A percentile compares a stretch with the other conserved stretches of the same genome.
Conservation (phyloP, 2,888 invertebrate species). For the Esperia sulphurella region DNA sequence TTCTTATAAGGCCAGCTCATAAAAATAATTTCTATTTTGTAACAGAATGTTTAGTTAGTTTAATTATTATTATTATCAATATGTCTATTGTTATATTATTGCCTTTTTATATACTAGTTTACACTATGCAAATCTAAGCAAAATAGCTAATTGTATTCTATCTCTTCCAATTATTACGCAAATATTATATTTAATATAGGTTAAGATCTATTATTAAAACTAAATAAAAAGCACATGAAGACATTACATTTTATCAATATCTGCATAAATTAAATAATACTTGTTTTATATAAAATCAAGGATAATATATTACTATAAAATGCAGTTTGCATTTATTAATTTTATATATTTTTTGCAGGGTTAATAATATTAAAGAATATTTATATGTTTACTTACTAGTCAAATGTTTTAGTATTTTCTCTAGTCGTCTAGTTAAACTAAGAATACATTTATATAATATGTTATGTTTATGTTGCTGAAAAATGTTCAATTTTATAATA, state of each 20-base stretch:
- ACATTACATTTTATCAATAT: neutral
- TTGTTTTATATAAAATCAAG: neutral
- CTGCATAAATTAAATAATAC: too few relatives aligned
- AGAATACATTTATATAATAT: neutral
- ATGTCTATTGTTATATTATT: neutral
- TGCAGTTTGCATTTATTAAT: neutral
- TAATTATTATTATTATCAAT: neutral
- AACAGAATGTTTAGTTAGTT: neutral
- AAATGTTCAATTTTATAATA: neutral
- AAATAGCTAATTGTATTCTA: slow-evolving; percentile 2
- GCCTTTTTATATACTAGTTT: neutral
- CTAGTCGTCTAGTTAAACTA: neutral
- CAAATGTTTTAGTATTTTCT: neutral
- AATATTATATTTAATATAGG: slow-evolving; percentile 11
- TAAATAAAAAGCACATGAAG: neutral
- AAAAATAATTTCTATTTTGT: neutral
- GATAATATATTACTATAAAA: too few relatives aligned
- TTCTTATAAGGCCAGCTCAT: too few relatives aligned
- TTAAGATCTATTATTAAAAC: neutral
- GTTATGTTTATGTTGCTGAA: neutral
- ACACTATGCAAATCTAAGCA: slow-evolving; percentile 4
- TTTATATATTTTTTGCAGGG: neutral
- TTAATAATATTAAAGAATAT: neutral
- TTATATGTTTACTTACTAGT: neutral
- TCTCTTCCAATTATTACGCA: slow-evolving; percentile 2